Conservation (phyloP, 1,140 invertebrate genomes). For the Sogatella furcifera region DNA sequence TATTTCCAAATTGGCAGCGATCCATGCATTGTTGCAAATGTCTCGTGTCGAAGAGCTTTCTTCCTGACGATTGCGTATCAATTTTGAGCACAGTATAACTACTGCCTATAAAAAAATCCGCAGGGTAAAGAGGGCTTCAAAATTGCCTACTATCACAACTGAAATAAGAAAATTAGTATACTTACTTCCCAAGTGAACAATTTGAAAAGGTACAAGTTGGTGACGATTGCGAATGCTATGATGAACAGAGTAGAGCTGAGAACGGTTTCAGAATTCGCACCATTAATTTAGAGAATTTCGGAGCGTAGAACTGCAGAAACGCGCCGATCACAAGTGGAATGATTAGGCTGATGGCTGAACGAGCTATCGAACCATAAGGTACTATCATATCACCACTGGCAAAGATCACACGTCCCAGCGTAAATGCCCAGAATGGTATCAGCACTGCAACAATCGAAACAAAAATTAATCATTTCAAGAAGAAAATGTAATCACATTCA, state of each 20-base stretch:
- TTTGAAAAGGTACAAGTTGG: constrained; percentile 85
- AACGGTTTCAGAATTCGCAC: constrained; percentile 77
- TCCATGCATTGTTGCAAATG: too few species aligned
- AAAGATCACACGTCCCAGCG: constrained; percentile 76
- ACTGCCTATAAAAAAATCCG: too few species aligned
- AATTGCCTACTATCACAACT: too few species aligned
- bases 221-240: constrained; percentile 80
- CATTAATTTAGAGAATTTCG: constrained; percentile 53
- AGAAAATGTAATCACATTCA: too few species aligned
- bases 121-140: too few species aligned
- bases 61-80: too few species aligned
- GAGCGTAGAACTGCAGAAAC: constrained; percentile 55
- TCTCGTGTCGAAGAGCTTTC: too few species aligned
- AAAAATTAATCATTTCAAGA: too few species aligned
- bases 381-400: constrained; percentile 46
- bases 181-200: constrained; percentile 78
- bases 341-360: constrained; percentile 64
- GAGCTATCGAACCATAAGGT: constrained; percentile 70
- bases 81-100: too few species aligned
- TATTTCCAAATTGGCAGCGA: too few species aligned
- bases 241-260: constrained; percentile 81
- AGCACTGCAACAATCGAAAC: too few species aligned
- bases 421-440: constrained; percentile 93
- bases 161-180: constrained; percentile 10
- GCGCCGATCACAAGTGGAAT: constrained; percentile 75